Percentiles rank a stretch among this genome's conserved stretches.
Evolutionary conservation across 2,797 vertebrate species (phyloP).

Genomic region (Moxostoma hubbsi): DNA sequence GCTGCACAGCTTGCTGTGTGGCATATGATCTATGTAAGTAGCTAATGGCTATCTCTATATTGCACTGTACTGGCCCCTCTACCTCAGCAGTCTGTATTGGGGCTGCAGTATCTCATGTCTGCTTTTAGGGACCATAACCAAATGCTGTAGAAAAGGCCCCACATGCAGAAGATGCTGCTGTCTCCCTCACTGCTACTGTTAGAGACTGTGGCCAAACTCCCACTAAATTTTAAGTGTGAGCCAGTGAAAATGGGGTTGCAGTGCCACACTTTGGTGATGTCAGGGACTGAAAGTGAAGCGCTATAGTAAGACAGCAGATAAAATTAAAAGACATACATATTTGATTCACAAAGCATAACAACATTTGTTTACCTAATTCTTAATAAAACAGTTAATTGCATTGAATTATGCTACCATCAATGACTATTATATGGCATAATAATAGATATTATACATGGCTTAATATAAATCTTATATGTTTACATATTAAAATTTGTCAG

Average conservation of each 20-base stretch:
- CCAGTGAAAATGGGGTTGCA: conserved; percentile 27
- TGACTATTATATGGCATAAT: too few relatives aligned
- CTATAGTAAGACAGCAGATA: neutral
- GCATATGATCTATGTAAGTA: conserved; percentile 40
- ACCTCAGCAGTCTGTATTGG: conserved; percentile 68
- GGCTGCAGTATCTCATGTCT: conserved; percentile 67
- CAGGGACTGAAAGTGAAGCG: conserved; percentile 8
- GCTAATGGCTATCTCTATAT: conserved; percentile 54
- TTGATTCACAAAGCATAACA: neutral
- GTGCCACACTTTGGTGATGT: conserved; percentile 48
- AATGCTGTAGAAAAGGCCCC: conserved; percentile 62
- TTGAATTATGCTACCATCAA: too few relatives aligned
- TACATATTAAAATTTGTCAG: too few relatives aligned
- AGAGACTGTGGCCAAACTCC: conserved; percentile 44
- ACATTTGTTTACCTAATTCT: neutral
- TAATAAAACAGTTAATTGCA: neutral
- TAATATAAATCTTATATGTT: too few relatives aligned
- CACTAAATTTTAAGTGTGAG: neutral
- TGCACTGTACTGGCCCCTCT: conserved; percentile 70
- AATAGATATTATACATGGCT: too few relatives aligned
- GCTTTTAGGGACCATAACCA: conserved; percentile 61
- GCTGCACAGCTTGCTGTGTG: neutral
- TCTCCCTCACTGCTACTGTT: conserved; percentile 39
- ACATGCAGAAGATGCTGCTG: conserved; percentile 58
- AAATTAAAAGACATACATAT: neutral